Base-by-base conservation (phyloP, 2,797 vertebrate genomes). In the Takifugu ocellatus region DNA sequence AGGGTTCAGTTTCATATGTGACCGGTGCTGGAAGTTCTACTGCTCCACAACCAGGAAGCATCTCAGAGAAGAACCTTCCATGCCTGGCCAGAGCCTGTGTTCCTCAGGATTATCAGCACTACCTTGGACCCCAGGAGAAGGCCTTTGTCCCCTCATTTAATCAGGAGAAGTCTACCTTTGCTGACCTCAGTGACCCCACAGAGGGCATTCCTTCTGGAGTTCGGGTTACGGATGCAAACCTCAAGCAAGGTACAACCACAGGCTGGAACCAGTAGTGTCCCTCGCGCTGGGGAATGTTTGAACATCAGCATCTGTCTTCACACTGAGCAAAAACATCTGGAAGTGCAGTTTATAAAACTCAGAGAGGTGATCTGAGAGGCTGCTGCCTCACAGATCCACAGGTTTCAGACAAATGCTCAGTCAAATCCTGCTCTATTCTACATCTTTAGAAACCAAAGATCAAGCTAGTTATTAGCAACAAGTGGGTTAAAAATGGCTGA, bases 91-190 rank as follows among this genome's bases (percentile, higher is more conserved):
- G 76, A 51, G 84, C 85, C 33, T 66, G 74, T 5, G 43, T 87
- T 36, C 63, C 81, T 51, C 60, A 78, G 54, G 84, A 72, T 61
- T 70, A 65, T 66, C 72, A 83, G 36, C 50, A 87, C 61, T 84
- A 84, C 56, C 63, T 87, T 0, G 78, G 83, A 1, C 47, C 84
- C 11, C 42, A 74, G 6, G 67, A 88, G 57, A 75, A 52, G 25
- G 59, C 73, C 2, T 46, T 78, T 29, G 11, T 69, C 24, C 81
- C 82, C 27, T 51, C 49, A 24, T 79, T 75, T 63, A 26, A 67
- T 7, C 57, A 60, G 14, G 61, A 66, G 39, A 25, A 29, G 66
- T 16, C 21, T 44, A 17, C 21, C 39, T 48, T 59, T 31, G 27
- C 27, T 43, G 69, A 70, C 4, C 54, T 3, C 9, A 55, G 56